Base-by-base conservation (phyloP, 2,888 invertebrate species). In the Luffia ferchaultella region DNA sequence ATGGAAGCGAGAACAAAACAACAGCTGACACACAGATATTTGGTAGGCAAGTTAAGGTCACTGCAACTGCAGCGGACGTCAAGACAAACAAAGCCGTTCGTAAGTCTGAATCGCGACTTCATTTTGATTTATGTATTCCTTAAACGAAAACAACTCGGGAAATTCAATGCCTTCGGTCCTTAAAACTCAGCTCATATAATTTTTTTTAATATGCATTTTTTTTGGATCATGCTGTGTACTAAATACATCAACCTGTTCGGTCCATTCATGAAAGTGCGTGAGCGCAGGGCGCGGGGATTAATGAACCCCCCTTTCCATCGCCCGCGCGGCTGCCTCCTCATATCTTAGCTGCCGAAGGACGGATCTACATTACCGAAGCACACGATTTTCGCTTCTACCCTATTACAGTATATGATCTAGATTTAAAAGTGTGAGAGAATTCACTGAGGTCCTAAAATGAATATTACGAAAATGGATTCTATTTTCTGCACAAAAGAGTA, bases 211-310 rank as follows among this genome's bases (percentile, higher is more conserved):
- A n/a, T n/a, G n/a, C n/a, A n/a, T n/a, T n/a, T n/a, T n/a, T n/a
- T n/a, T n/a, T n/a, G n/a, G 18, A 65, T 53, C 79, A 76, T 18
- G 71, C 79, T 79, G 70, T 83, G 70, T 59, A 58, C 55, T 56
- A 64, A 68, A 79, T 73, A 76, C 74, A 80, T 80, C 80, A 83
- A 83, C 82, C 82, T 83, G 82, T 82, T 82, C 73, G 75, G 73
- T 70, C 77, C 82, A 83, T 83, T 83, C 82, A 83, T 83, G 79
- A 83, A 82, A 83, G 82, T 83, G 82, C 82, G 82, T 79, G 82
- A 68, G 79, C 80, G 80, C 82, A 80, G 79, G 78, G 82, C 76
- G 80, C 77, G 82, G 80, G 82, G 82, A 80, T 82, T 82, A 80
- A 83, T 80, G 80, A 78, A 79, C 74, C 75, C 73, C 75, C 72